Percentiles rank a stretch among this genome's conserved stretches.
These are phyloP conservation scores for Auanema sp. DNA, from an alignment of 2,888 invertebrate genomes.

Conservation along the genomic window DNA sequence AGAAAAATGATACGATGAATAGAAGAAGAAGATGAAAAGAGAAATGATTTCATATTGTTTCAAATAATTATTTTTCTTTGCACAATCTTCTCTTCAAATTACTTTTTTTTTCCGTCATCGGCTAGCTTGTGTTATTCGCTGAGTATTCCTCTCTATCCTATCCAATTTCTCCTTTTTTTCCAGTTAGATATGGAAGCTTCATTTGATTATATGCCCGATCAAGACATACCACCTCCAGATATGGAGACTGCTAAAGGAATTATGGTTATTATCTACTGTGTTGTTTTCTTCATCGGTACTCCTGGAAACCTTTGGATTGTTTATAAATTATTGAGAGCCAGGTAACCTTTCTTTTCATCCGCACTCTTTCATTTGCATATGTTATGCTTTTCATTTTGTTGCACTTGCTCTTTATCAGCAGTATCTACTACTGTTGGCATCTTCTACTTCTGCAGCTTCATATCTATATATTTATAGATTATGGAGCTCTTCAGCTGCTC, in stretches of 20 bases:
- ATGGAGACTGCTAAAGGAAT: slow-evolving; percentile 42
- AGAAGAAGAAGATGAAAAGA: no score
- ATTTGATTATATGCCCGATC: not conserved
- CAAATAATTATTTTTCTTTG: no score
- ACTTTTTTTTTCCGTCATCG: not conserved
- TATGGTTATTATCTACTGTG: slow-evolving; percentile 44
- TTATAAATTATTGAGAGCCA: slow-evolving; percentile 40
- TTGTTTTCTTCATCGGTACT: slow-evolving; percentile 50
- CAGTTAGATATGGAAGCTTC: no score
- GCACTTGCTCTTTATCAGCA: not conserved
- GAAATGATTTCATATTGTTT: no score
- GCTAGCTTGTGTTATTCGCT: no score
- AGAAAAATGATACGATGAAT: no score
- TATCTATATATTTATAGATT: slow-evolving; percentile 9
- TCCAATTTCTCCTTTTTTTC: not conserved
- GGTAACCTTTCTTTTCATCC: slow-evolving; percentile 23
- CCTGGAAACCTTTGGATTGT: slow-evolving; percentile 57
- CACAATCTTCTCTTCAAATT: not conserved
- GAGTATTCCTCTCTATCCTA: not conserved
- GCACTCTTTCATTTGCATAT: slow-evolving; percentile 10
- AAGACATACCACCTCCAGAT: slow-evolving; percentile 12
- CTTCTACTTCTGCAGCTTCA: slow-evolving; percentile 1
- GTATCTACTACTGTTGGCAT: no score
- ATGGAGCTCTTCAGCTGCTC: slow-evolving; percentile 26
- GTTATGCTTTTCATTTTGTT: no score